phyloP scores from a whole-genome alignment of 2,888 invertebrate species.

The Tromatobia lineatoria region DNA sequence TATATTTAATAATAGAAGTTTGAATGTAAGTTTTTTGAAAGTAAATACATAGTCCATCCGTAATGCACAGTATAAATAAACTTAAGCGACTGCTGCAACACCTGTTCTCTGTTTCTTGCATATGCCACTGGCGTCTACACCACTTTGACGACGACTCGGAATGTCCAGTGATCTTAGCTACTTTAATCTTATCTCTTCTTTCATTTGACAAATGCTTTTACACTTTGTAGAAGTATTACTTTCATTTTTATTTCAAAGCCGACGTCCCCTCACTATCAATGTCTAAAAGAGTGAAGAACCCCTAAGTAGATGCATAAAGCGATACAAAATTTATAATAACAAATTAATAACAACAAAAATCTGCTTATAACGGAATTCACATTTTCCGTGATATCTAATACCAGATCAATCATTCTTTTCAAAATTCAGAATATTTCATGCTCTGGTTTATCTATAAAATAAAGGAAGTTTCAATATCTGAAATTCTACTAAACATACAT shows the following conservation, averaged over 20 bases:
- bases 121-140: constrained; percentile 42
- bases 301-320: too few relatives aligned
- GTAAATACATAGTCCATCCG: too few relatives aligned
- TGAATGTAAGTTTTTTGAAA: too few relatives aligned
- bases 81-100: too few relatives aligned
- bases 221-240: constrained; percentile 16
- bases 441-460: background rate
- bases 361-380: too few relatives aligned
- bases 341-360: too few relatives aligned
- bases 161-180: constrained; percentile 50
- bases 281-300: too few relatives aligned
- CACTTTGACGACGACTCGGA: constrained; percentile 16
- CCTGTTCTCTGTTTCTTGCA: constrained; percentile 70
- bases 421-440: background rate
- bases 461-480: background rate
- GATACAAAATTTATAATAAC: too few relatives aligned
- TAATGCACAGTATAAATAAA: too few relatives aligned
- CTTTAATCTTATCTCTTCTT: constrained; percentile 54
- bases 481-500: background rate
- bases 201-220: constrained; percentile 51
- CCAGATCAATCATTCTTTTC: background rate
- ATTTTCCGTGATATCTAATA: background rate
- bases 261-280: too few relatives aligned
- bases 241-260: constrained; percentile 31
- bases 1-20: too few relatives aligned